Conservation (phyloP, 2,888 invertebrate genomes). For the Archaeoteleia sp. region DNA sequence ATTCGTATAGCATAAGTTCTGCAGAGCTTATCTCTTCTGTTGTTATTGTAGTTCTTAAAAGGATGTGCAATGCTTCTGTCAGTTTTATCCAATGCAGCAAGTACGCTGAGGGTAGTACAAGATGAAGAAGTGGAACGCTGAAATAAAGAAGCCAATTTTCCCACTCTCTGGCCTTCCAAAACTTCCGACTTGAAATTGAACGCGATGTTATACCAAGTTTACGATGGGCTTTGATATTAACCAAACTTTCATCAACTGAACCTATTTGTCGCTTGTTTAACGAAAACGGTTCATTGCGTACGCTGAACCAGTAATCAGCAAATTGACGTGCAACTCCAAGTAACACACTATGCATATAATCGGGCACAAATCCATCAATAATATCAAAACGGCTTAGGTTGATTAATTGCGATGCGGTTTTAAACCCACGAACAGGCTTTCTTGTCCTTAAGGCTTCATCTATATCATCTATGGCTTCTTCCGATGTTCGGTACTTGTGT, state of each 20-base stretch:
- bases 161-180: conserved; percentile 54
- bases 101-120: conserved; percentile 28
- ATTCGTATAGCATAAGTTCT: conserved; percentile 42
- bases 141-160: conserved; percentile 52
- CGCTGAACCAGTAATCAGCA: too few species aligned
- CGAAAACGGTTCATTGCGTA: too few species aligned
- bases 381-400: not conserved
- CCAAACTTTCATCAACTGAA: too few species aligned
- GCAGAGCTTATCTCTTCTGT: conserved; percentile 36
- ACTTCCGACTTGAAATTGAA: conserved; percentile 33
- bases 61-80: conserved; percentile 38
- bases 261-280: too few species aligned
- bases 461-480: too few species aligned
- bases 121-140: too few species aligned
- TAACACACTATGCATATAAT: conserved; percentile 50
- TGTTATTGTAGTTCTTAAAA: conserved; percentile 40
- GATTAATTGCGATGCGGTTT: too few species aligned
- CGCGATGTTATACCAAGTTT: conserved; percentile 15
- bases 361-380: conserved; percentile 41
- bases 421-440: too few species aligned
- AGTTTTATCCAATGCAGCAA: conserved; percentile 55
- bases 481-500: too few species aligned
- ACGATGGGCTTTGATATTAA: too few species aligned
- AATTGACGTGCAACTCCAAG: conserved; percentile 26
- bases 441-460: too few species aligned